Evolutionary conservation across 2,888 invertebrate genomes (phyloP).

Genomic region (Ptychoptera albimana): DNA sequence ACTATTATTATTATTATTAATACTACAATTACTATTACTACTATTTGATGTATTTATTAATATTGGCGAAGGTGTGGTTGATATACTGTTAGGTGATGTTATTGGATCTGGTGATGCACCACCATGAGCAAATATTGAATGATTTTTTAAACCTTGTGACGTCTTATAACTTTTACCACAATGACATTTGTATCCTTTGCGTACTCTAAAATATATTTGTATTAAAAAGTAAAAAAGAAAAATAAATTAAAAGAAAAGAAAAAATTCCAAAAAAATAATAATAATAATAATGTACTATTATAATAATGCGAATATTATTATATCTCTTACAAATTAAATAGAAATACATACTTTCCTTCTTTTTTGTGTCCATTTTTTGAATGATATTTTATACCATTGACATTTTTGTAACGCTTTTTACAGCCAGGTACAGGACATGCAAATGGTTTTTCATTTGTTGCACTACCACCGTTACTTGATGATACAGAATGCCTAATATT

Average conservation of each 20-base stretch:
- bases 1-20: slow-evolving; percentile 5
- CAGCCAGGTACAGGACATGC: slow-evolving; percentile 76
- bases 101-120: slow-evolving; percentile 6
- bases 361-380: slow-evolving; percentile 76
- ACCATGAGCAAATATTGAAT: slow-evolving; percentile 34
- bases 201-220: slow-evolving; percentile 36
- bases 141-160: slow-evolving; percentile 59
- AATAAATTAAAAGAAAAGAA: slow-evolving; percentile 4
- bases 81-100: slow-evolving; percentile 18
- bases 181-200: slow-evolving; percentile 65
- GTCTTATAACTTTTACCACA: slow-evolving; percentile 80
- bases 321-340: background rate
- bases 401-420: slow-evolving; percentile 75
- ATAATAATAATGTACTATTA: too few species aligned
- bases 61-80: slow-evolving; percentile 29
- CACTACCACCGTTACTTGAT: slow-evolving; percentile 30
- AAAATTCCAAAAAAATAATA: too few species aligned
- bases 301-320: too few species aligned
- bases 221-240: slow-evolving; percentile 8
- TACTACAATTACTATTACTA: slow-evolving; percentile 25
- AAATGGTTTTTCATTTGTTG: slow-evolving; percentile 55
- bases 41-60: slow-evolving; percentile 30
- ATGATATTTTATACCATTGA: slow-evolving; percentile 79
- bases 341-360: slow-evolving; percentile 55
- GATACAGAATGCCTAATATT: slow-evolving; percentile 32